A percentile compares a stretch with the other conserved stretches of the same genome.
Conservation (phyloP, 2,888 invertebrate species). For the Papilio protenor region DNA sequence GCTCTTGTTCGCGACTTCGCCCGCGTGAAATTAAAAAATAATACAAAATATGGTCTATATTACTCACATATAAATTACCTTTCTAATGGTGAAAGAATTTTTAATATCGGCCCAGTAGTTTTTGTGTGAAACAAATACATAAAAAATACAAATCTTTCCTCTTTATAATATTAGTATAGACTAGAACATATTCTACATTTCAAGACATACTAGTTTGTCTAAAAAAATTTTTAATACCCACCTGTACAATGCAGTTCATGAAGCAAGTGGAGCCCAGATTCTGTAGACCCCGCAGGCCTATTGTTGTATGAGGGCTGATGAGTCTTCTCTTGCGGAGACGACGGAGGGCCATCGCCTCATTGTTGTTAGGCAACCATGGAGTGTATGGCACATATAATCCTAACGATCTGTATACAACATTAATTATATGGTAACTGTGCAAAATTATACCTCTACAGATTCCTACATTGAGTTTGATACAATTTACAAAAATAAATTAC, state of each 20-base stretch:
- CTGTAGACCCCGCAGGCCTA: slow-evolving; percentile 96
- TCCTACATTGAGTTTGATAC: not conserved
- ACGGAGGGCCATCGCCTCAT: slow-evolving; percentile 90
- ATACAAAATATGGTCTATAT: no score
- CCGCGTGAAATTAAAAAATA: no score
- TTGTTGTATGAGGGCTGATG: slow-evolving; percentile 92
- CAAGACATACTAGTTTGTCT: no score
- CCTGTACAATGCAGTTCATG: slow-evolving; percentile 98
- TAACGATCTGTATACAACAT: slow-evolving; percentile 69
- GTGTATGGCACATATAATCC: slow-evolving; percentile 86
- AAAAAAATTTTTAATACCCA: slow-evolving; percentile 52
- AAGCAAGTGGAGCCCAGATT: slow-evolving; percentile 99
- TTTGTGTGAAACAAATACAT: no score
- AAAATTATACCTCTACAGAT: not conserved
- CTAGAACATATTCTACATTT: no score
- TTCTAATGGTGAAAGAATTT: no score
- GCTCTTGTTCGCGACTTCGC: no score
- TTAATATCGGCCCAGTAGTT: no score
- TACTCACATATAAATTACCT: no score
- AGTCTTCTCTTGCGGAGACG: slow-evolving; percentile 91
- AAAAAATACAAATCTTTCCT: no score
- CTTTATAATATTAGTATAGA: no score
- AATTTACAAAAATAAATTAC: not conserved
- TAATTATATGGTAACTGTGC: not conserved
- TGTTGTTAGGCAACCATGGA: slow-evolving; percentile 91